Percentiles rank a stretch among this genome's conserved stretches.
These are phyloP conservation scores for Hyperoplus immaculatus DNA, from an alignment of 2,797 vertebrate genomes.

Conservation along the genomic window DNA sequence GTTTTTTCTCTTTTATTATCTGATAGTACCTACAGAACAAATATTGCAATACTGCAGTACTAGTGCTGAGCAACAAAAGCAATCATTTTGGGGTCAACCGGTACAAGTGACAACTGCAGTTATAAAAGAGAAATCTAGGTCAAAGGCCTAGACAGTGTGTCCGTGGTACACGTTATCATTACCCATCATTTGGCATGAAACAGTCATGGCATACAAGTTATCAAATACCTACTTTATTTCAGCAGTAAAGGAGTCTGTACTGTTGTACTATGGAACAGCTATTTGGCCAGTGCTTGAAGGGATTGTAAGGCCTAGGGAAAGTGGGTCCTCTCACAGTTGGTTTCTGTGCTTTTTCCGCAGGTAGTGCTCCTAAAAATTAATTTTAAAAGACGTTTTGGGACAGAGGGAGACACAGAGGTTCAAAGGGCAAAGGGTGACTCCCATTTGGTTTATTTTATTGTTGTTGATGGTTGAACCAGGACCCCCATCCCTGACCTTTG, in stretches of 20 bases:
- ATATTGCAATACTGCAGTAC: too few species aligned
- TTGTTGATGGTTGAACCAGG: slow-evolving; percentile 18
- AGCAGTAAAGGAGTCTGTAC: slow-evolving; percentile 29
- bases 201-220: neutral
- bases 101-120: neutral
- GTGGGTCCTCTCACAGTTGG: neutral
- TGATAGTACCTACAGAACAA: neutral
- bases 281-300: neutral
- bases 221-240: slow-evolving; percentile 11
- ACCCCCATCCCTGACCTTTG: slow-evolving; percentile 56
- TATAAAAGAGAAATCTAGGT: slow-evolving; percentile 25
- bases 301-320: neutral
- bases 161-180: slow-evolving; percentile 17
- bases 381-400: slow-evolving; percentile 15
- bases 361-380: slow-evolving; percentile 17
- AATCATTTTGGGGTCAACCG: slow-evolving; percentile 10
- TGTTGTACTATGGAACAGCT: neutral
- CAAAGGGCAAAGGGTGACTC: slow-evolving; percentile 26
- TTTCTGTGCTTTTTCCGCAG: slow-evolving; percentile 3
- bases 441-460: slow-evolving; percentile 28
- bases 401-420: slow-evolving; percentile 6
- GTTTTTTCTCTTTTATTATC: neutral
- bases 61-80: neutral
- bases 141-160: slow-evolving; percentile 3
- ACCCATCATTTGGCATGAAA: slow-evolving; percentile 15